Evolutionary conservation across 2,797 vertebrate genomes (phyloP).

Genomic region (Paramormyrops hopkinsi): DNA sequence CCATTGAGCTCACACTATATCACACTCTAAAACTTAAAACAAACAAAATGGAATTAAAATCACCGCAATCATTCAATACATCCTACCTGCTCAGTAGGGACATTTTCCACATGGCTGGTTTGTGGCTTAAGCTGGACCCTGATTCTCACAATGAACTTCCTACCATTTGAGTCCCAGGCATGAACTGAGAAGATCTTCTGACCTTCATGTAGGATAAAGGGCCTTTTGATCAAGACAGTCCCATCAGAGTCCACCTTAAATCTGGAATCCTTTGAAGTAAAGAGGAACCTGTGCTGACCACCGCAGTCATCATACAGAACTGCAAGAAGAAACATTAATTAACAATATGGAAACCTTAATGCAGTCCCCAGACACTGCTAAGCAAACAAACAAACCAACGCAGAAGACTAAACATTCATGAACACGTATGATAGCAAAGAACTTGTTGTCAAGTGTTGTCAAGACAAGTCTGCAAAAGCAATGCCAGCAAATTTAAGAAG

Average conservation of each 20-base stretch:
- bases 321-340: slow-evolving; percentile 24
- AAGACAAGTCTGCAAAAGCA: not conserved
- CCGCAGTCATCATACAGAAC: slow-evolving; percentile 56
- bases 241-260: slow-evolving; percentile 49
- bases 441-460: not conserved
- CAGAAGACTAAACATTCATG: not conserved
- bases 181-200: slow-evolving; percentile 43
- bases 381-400: not conserved
- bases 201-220: slow-evolving; percentile 42
- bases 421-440: not conserved
- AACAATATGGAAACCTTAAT: not conserved
- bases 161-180: slow-evolving; percentile 40
- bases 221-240: slow-evolving; percentile 42
- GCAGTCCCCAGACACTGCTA: not conserved
- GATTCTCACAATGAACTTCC: slow-evolving; percentile 39
- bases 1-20: not conserved
- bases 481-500: not conserved
- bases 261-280: slow-evolving; percentile 33
- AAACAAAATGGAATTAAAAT: not conserved
- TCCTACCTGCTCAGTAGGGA: not conserved
- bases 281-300: slow-evolving; percentile 25
- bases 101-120: slow-evolving; percentile 36
- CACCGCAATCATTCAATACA: not conserved
- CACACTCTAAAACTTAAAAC: not conserved
- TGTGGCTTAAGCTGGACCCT: slow-evolving; percentile 30